phyloP scores from a whole-genome alignment of 2,888 invertebrate genomes.

The Nemotelus pantherinus region DNA sequence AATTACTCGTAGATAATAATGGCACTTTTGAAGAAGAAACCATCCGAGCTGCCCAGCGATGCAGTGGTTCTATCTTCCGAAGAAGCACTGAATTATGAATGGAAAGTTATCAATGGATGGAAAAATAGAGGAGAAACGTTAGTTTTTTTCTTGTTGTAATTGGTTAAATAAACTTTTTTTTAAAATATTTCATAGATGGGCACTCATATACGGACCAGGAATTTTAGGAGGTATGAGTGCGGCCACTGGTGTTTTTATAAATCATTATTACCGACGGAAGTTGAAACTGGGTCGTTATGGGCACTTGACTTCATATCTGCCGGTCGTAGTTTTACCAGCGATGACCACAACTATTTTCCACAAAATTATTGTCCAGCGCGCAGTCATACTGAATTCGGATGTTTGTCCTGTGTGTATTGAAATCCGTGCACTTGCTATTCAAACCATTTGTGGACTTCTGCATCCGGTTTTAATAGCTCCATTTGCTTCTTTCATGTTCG shows the following conservation, averaged over 20 bases:
- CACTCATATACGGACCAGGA: slow-evolving; percentile 66
- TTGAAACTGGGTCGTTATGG: slow-evolving; percentile 71
- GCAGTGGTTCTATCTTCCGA: slow-evolving; percentile 69
- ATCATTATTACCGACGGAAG: slow-evolving; percentile 71
- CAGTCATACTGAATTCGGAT: slow-evolving; percentile 69
- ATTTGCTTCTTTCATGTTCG: slow-evolving; percentile 70
- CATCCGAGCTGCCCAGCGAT: slow-evolving; percentile 68
- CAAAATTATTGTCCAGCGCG: slow-evolving; percentile 68
- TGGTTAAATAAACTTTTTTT: slow-evolving; percentile 45
- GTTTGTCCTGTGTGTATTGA: slow-evolving; percentile 75
- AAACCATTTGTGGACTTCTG: slow-evolving; percentile 66
- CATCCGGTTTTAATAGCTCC: slow-evolving; percentile 74
- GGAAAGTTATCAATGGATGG: slow-evolving; percentile 71
- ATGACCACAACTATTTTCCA: slow-evolving; percentile 68
- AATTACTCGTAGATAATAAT: slow-evolving; percentile 58
- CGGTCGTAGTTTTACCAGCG: slow-evolving; percentile 71
- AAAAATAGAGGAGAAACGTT: slow-evolving; percentile 71
- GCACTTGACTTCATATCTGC: slow-evolving; percentile 70
- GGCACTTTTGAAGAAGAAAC: slow-evolving; percentile 68
- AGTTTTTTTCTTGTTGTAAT: slow-evolving; percentile 54
- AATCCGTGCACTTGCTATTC: slow-evolving; percentile 69
- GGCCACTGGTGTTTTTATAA: slow-evolving; percentile 70
- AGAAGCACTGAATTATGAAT: slow-evolving; percentile 71
- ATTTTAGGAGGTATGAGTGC: slow-evolving; percentile 68
- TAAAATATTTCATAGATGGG: slow-evolving; percentile 64